These are phyloP conservation scores for Antennarius maculatus DNA, from an alignment of 2,797 vertebrate species.

Conservation along the genomic window DNA sequence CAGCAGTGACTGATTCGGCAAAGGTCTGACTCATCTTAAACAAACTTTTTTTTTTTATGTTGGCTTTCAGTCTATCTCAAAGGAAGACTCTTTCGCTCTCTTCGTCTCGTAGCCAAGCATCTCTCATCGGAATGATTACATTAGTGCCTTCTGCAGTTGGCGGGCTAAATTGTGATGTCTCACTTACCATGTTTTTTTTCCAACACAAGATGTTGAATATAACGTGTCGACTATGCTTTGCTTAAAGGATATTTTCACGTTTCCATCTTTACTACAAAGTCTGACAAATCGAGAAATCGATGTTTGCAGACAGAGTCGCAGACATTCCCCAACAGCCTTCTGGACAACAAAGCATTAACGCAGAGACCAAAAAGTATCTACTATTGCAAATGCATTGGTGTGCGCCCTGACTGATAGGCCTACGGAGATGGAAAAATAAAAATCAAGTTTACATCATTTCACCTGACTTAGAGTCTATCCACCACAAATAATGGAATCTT, in stretches of 20 bases:
- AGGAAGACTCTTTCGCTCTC: conserved; percentile 15
- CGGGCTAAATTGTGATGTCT: conserved; percentile 1
- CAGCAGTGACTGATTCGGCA: not conserved
- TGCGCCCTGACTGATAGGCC: too few species aligned
- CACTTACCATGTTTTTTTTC: not conserved
- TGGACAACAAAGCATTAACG: too few species aligned
- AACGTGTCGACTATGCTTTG: not conserved
- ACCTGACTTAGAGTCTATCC: too few species aligned
- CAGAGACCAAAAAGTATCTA: too few species aligned
- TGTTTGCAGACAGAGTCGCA: too few species aligned
- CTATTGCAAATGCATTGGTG: too few species aligned
- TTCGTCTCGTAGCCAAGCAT: conserved; percentile 12
- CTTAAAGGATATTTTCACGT: conserved; percentile 1
- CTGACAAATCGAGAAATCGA: not conserved
- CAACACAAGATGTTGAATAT: not conserved
- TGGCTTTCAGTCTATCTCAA: conserved; percentile 2
- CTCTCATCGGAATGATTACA: conserved; percentile 19
- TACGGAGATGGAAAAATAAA: too few species aligned
- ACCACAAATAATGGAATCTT: too few species aligned
- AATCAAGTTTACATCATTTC: too few species aligned
- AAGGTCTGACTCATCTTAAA: conserved; percentile 1
- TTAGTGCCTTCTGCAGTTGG: not conserved
- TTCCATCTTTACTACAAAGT: not conserved
- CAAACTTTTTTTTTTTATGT: conserved; percentile 12
- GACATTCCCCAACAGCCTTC: too few species aligned